These are phyloP conservation scores for Maniola jurtina DNA, from an alignment of 1,140 invertebrate species.

Conservation along the genomic window DNA sequence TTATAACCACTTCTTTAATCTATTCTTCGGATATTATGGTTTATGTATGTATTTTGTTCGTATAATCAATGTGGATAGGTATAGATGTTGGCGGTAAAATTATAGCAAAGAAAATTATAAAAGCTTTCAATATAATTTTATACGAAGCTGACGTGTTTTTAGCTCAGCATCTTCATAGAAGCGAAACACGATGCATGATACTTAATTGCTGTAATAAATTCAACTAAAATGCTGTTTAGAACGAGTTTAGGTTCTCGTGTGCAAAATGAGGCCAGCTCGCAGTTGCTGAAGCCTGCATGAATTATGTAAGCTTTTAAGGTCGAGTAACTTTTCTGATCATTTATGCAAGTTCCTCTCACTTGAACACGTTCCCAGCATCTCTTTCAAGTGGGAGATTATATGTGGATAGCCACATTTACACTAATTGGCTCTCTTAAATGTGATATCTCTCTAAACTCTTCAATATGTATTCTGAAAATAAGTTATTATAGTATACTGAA, in stretches of 20 bases:
- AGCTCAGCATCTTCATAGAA: neutral
- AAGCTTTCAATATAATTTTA: constrained; percentile 4
- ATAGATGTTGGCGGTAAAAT: neutral
- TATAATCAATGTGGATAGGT: neutral
- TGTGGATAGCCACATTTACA: neutral
- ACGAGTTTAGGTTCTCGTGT: constrained; percentile 30
- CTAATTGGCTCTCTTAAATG: neutral
- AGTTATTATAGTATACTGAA: no score
- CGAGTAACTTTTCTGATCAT: constrained; percentile 52
- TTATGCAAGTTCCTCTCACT: constrained; percentile 43
- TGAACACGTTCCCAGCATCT: constrained; percentile 41
- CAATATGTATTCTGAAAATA: neutral
- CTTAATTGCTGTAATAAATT: constrained; percentile 29
- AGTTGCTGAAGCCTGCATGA: constrained; percentile 39
- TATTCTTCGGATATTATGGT: no score
- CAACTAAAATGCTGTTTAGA: constrained; percentile 29
- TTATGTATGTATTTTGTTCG: no score
- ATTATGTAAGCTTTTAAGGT: constrained; percentile 57
- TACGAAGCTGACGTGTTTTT: neutral
- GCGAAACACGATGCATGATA: constrained; percentile 17
- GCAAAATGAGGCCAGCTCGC: constrained; percentile 45
- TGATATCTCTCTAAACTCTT: neutral
- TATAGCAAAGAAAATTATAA: neutral
- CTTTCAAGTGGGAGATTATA: constrained; percentile 21
- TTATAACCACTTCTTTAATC: no score